Evolutionary conservation across 2,888 invertebrate species (phyloP).

Genomic region (Cyclophora punctaria): DNA sequence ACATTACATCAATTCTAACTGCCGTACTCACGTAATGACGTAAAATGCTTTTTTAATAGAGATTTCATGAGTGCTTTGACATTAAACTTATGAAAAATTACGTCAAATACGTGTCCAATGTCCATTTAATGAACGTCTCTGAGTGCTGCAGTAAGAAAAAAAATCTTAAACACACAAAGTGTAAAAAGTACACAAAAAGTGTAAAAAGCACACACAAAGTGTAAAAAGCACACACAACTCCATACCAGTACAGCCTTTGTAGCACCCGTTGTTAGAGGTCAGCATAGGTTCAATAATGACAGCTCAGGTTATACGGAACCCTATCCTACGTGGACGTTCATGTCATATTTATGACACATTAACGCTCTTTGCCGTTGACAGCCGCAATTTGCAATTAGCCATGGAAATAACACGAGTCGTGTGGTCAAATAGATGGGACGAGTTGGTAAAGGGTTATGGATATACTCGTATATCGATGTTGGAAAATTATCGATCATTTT

Average conservation of each 20-base stretch:
- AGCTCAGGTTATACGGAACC: conserved; percentile 21
- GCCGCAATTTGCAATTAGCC: conserved; percentile 71
- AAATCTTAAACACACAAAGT: no score
- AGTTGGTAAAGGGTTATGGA: neutral
- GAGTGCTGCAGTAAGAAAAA: no score
- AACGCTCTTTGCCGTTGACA: conserved; percentile 60
- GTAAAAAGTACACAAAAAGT: no score
- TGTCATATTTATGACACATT: conserved; percentile 63
- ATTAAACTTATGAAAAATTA: no score
- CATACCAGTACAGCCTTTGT: neutral
- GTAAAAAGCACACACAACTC: no score
- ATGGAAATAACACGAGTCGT: conserved; percentile 60
- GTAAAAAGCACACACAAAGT: no score
- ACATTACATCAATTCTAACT: no score
- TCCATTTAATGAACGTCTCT: no score
- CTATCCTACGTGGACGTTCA: conserved; percentile 27
- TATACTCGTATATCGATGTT: conserved; percentile 5
- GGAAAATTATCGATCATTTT: neutral
- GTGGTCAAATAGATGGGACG: conserved; percentile 32
- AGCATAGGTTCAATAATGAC: conserved; percentile 26
- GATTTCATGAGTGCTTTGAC: no score
- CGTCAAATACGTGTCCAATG: no score
- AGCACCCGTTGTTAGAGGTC: conserved; percentile 26
- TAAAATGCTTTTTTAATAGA: no score
- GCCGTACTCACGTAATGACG: no score